These are phyloP conservation scores for Diachasma alloeum DNA, from an alignment of 1,140 invertebrate genomes.

Conservation along the genomic window DNA sequence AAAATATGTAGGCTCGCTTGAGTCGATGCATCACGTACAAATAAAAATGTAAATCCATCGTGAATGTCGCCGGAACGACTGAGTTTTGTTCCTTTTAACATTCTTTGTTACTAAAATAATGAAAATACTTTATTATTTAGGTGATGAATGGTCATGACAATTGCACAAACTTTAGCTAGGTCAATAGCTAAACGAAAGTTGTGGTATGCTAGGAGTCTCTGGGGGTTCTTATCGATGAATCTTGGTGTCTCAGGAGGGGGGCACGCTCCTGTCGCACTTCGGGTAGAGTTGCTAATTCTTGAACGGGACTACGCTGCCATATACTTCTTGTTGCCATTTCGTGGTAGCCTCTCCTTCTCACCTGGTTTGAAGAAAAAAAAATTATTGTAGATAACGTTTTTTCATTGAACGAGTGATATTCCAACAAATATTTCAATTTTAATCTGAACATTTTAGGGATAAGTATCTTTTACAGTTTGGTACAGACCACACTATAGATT, in stretches of 20 bases:
- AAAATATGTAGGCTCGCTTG: neutral
- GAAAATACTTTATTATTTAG: neutral
- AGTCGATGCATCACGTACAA: neutral
- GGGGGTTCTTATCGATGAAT: constrained; percentile 53
- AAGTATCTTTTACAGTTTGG: no score
- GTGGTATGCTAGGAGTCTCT: constrained; percentile 46
- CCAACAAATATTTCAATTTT: no score
- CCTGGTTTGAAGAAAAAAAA: constrained; percentile 37
- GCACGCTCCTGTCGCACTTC: constrained; percentile 59
- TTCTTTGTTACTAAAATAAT: neutral
- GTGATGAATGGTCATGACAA: constrained; percentile 13
- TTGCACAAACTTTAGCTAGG: neutral
- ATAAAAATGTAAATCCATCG: neutral
- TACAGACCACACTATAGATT: no score
- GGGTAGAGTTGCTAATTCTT: constrained; percentile 58
- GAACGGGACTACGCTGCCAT: constrained; percentile 59
- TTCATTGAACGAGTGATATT: no score
- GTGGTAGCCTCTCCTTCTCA: constrained; percentile 56
- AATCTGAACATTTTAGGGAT: no score
- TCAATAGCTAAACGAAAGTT: constrained; percentile 39
- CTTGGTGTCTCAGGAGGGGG: constrained; percentile 56
- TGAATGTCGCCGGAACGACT: neutral
- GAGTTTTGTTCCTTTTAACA: neutral
- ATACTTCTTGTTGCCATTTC: constrained; percentile 56
- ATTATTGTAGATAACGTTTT: no score